phyloP scores from a whole-genome alignment of 1,140 invertebrate species.

The Neodiprion lecontei region DNA sequence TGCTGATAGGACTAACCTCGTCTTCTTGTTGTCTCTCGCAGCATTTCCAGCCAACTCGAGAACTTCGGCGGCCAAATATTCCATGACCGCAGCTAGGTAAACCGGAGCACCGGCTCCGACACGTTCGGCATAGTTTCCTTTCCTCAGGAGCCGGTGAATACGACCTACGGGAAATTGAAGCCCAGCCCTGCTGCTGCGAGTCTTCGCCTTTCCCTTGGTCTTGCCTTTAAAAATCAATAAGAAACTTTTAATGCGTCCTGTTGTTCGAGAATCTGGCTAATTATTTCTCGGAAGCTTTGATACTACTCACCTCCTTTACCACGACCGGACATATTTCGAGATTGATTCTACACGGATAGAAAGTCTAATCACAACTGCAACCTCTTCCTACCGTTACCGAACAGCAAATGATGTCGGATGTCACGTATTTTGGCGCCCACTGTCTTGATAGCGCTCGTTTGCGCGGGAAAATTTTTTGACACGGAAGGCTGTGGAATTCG shows the following conservation, averaged over 20 bases:
- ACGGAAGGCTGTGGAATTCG: background rate
- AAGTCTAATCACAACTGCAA: background rate
- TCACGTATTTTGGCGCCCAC: slow-evolving; percentile 42
- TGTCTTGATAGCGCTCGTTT: slow-evolving; percentile 34
- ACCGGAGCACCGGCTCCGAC: slow-evolving; percentile 71
- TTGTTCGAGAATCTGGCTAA: background rate
- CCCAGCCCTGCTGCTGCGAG: slow-evolving; percentile 70
- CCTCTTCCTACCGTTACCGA: slow-evolving; percentile 3
- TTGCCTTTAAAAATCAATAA: slow-evolving; percentile 40
- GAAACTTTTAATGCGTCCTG: background rate
- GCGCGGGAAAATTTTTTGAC: slow-evolving; percentile 33
- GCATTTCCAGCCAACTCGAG: slow-evolving; percentile 65
- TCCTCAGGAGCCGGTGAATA: slow-evolving; percentile 69
- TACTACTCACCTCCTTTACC: slow-evolving; percentile 43
- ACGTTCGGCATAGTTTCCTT: slow-evolving; percentile 70
- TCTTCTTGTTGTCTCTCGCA: slow-evolving; percentile 61
- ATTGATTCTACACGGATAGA: background rate
- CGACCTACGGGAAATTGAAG: slow-evolving; percentile 72
- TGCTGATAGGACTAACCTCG: slow-evolving; percentile 41
- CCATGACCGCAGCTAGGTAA: slow-evolving; percentile 69
- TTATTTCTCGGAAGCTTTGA: background rate
- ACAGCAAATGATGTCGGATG: slow-evolving; percentile 32
- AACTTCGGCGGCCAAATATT: slow-evolving; percentile 69
- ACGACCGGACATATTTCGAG: slow-evolving; percentile 41
- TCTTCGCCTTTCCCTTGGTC: slow-evolving; percentile 64